These are phyloP conservation scores for Hemibagrus guttatus DNA, from an alignment of 2,797 vertebrate species.

Conservation along the genomic window DNA sequence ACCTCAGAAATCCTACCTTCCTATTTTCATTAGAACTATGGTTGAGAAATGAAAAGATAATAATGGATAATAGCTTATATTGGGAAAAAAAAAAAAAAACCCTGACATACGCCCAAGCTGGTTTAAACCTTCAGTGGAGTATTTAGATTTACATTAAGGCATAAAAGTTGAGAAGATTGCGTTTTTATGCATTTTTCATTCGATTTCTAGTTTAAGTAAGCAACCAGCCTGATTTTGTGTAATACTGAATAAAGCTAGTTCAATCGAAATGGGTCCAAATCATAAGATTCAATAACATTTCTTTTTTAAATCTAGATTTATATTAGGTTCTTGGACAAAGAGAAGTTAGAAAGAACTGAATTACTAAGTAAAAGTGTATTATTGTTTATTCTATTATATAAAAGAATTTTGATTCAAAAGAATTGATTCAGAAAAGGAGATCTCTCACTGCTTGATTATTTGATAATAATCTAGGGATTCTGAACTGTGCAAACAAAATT, in stretches of 20 bases:
- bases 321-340: too few species aligned
- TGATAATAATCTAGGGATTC: not conserved
- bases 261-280: not conserved
- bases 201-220: not conserved
- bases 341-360: not conserved
- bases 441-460: not conserved
- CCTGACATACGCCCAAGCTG: too few species aligned
- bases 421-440: not conserved
- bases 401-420: not conserved
- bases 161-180: too few species aligned
- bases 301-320: not conserved
- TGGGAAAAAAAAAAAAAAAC: not conserved
- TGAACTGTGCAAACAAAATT: not conserved
- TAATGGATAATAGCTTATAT: too few species aligned
- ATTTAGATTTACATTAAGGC: not conserved
- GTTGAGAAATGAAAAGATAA: too few species aligned
- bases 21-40: too few species aligned
- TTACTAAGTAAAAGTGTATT: not conserved
- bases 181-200: not conserved
- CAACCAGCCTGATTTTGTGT: not conserved
- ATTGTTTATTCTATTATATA: not conserved
- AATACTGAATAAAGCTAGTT: not conserved
- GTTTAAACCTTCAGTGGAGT: not conserved
- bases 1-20: too few species aligned
- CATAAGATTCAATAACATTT: not conserved